Base-by-base conservation (phyloP, 2,888 invertebrate genomes). In the Amphiduros pacificus region DNA sequence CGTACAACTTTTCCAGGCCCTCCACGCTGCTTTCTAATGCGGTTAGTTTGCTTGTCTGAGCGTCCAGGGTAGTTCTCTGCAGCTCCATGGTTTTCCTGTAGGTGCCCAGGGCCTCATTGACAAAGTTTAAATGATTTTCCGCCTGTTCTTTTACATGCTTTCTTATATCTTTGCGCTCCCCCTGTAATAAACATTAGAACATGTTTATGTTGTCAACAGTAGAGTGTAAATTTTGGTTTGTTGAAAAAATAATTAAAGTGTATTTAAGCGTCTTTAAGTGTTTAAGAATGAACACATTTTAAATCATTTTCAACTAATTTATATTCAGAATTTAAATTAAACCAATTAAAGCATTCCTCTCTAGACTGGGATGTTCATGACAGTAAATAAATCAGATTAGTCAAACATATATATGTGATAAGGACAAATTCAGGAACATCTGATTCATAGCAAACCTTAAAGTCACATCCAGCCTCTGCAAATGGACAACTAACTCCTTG, bases 91-190 rank as follows among this genome's bases (percentile, higher is more conserved):
- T 66, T 44, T 70, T 24, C 71, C 32, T 22, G 20, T 28, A 53
- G 1, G 27, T 70, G 5, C 76, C 66, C 22, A 82, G 72, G 26
- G 77, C 75, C 55, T 79, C 77, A 54, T 78, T 78, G 14, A 81
- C 73, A 56, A 76, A 65, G 26, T 74, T 73, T 29, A 82, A 65
- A 68, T 82, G 82, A 0, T 71, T 68, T 6, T 77, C 73, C 0
- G 78, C 77, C 53, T 82, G 77, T 3, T 77, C 77, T 50, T 74
- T 73, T 41, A 83, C 72, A 69, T 82, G 82, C 59, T 78, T 71
- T 60, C 77, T 74, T 53, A 82, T 73, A 2, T 72, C 62, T 36
- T 74, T 73, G 40, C 77, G 31, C 2, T 26, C 24, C 26, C 41
- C n/a, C 44, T 44, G 44, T 20, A 44, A 20, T 5, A 44, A 11